Base-by-base conservation (phyloP, 2,113 vertebrate species). In the Daphoenositta chrysoptera region DNA sequence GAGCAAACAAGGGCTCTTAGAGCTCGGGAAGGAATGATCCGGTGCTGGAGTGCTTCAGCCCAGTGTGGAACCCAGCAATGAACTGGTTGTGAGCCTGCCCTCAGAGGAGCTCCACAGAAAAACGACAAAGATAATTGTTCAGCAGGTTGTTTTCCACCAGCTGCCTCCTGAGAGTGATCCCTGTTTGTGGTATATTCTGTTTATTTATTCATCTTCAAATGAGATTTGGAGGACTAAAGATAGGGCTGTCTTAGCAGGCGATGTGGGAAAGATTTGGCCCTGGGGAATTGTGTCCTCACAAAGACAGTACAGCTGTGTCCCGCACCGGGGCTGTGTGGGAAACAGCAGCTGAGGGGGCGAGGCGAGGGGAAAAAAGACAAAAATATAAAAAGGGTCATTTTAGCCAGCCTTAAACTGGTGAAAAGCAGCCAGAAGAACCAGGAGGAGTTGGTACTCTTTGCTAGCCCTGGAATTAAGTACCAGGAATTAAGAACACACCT, bases 291-390 rank as follows among this genome's bases (percentile, higher is more conserved):
- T 87, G 84, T 87, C 26, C 78, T 86, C 58, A 5, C 63, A 77
- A 86, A 83, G 90, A 92, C 56, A 85, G 86, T 90, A 73, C 93
- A 96, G 95, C 93, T 97, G 94, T 42, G 51, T 70, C 60, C 84
- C 90, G 53, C 39, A 39, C 21, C 35, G 53, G 68, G 83, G 77
- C 69, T 81, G 9, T 89, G 89, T 94, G 89, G 95, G 94, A 95
- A 94, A 75, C 47, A 26, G 50, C 50, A 45, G 70, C 57, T 16
- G 31, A 45, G 31, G 54, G 31, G 35, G 33, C 9, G 54, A 11
- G 30, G 33, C 11, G 40, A 72, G 54, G 30, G 26, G 48, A 86
- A 92, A 69, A 2, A 50, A 15, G 45, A 12, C 39, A 8, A 50
- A 88, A 64, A 57, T 11, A 69, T 4, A 48, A 91, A 77, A 12